These are phyloP conservation scores for Metaphire vulgaris DNA, from an alignment of 1,140 invertebrate genomes.

Conservation along the genomic window DNA sequence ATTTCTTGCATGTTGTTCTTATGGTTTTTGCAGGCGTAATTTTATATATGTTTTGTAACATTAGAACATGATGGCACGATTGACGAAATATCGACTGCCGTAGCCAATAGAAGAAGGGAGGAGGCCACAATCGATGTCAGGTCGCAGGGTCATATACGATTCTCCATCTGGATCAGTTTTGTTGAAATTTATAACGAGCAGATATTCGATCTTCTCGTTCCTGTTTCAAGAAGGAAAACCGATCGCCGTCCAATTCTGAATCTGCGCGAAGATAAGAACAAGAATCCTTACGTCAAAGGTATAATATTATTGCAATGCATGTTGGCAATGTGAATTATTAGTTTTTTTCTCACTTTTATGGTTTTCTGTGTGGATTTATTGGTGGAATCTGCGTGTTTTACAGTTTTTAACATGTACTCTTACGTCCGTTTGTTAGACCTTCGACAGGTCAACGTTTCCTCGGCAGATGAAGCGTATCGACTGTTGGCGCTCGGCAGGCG, in stretches of 20 bases:
- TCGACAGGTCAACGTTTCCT: constrained; percentile 66
- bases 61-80: too few species aligned
- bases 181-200: constrained; percentile 90
- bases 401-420: too few species aligned
- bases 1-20: too few species aligned
- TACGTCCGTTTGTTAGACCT: constrained; percentile 58
- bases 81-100: constrained; percentile 35
- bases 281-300: constrained; percentile 68
- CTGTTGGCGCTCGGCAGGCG: constrained; percentile 68
- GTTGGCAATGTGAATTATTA: too few species aligned
- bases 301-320: neutral
- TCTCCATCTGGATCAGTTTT: constrained; percentile 75
- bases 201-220: constrained; percentile 72
- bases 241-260: constrained; percentile 43
- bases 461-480: constrained; percentile 68
- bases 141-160: constrained; percentile 43
- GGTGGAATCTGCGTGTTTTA: too few species aligned
- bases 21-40: too few species aligned
- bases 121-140: constrained; percentile 41
- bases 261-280: constrained; percentile 59
- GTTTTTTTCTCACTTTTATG: too few species aligned
- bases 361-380: too few species aligned
- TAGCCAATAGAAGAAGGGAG: constrained; percentile 40
- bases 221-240: constrained; percentile 44
- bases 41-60: too few species aligned